Evolutionary conservation across 2,797 vertebrate species (phyloP).

Genomic region (Echiichthys vipera): DNA sequence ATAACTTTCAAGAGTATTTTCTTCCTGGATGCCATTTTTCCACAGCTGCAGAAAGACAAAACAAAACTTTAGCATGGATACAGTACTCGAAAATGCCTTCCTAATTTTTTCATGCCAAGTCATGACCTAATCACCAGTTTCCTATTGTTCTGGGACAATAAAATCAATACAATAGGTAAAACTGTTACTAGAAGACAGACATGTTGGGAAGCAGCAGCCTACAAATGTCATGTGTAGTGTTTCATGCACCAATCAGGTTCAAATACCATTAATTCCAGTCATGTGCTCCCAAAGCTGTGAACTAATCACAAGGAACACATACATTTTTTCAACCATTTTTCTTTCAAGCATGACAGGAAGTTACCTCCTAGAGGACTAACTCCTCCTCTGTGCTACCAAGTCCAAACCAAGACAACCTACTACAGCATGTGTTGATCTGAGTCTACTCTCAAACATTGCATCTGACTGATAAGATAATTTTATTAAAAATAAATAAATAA

Average conservation of each 20-base stretch:
- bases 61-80: constrained; percentile 9
- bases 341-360: constrained; percentile 40
- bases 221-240: constrained; percentile 24
- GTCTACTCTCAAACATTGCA: background rate
- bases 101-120: constrained; percentile 6
- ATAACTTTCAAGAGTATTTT: constrained; percentile 97
- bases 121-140: background rate
- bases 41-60: constrained; percentile 64
- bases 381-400: background rate
- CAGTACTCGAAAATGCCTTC: background rate
- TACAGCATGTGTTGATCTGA: background rate
- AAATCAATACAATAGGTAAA: constrained; percentile 4
- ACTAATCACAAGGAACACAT: constrained; percentile 73
- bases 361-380: constrained; percentile 5
- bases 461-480: too few relatives aligned
- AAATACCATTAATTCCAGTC: constrained; percentile 70
- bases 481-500: background rate
- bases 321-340: constrained; percentile 54
- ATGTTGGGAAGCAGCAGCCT: constrained; percentile 14
- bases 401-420: background rate
- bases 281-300: constrained; percentile 72
- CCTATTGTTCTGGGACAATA: background rate
- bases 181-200: constrained; percentile 8
- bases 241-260: constrained; percentile 46
- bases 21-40: constrained; percentile 97